Conservation (phyloP, 92 coral and sea anemone species). For the Bergia puertoricense region DNA sequence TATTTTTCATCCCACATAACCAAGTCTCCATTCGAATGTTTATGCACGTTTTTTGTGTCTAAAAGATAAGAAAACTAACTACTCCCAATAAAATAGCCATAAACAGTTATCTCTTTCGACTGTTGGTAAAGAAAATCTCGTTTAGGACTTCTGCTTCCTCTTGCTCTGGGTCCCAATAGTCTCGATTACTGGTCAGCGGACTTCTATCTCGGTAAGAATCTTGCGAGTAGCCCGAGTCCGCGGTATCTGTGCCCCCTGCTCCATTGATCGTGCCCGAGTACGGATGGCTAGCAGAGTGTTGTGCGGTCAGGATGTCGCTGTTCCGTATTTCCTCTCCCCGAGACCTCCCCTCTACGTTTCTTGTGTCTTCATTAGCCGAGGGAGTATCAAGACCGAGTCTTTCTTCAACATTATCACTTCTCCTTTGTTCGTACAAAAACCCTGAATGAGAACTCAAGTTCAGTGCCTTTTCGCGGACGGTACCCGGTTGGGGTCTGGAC, state of each 20-base stretch:
- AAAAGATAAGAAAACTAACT: neutral
- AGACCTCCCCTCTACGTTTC: slow-evolving; percentile 1
- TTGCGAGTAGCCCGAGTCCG: slow-evolving; percentile 87
- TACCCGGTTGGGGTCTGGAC: neutral
- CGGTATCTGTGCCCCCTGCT: slow-evolving; percentile 62
- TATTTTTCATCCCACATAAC: too few relatives aligned
- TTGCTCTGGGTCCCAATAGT: slow-evolving; percentile 42
- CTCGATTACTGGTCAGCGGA: slow-evolving; percentile 46
- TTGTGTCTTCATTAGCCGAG: neutral
- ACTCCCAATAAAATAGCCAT: neutral
- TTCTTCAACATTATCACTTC: neutral
- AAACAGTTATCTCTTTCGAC: slow-evolving; percentile 22
- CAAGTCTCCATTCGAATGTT: neutral
- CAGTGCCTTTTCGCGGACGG: neutral
- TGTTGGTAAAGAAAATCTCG: slow-evolving; percentile 58
- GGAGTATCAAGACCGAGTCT: neutral
- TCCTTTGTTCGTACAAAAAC: neutral
- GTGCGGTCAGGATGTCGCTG: neutral
- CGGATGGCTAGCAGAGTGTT: neutral
- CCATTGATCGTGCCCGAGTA: neutral
- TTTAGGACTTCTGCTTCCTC: slow-evolving; percentile 52
- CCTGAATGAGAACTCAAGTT: neutral
- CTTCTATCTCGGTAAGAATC: slow-evolving; percentile 52
- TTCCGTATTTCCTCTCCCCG: neutral
- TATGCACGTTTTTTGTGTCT: neutral